Conservation (phyloP, 2,797 vertebrate species). For the Crenuchus spilurus region DNA sequence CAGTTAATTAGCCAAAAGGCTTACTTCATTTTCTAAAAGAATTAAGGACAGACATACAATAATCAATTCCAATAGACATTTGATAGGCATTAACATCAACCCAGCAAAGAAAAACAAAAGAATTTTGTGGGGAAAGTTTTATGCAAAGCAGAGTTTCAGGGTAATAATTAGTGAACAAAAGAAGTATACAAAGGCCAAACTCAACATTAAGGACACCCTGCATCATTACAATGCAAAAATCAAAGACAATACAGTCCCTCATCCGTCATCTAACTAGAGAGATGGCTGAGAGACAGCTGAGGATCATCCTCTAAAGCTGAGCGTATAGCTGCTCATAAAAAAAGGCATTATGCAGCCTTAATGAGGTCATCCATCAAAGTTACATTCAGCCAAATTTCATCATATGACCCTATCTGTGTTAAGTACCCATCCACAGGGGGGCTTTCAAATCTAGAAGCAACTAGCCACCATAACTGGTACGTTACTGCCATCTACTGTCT, state of each 20-base stretch:
- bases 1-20: neutral
- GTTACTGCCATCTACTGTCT: slow-evolving; percentile 54
- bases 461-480: slow-evolving; percentile 1
- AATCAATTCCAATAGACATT: too few species aligned
- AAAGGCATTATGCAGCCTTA: slow-evolving; percentile 52
- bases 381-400: slow-evolving; percentile 49
- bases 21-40: neutral
- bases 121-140: too few species aligned
- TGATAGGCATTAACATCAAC: too few species aligned
- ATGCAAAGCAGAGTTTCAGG: neutral
- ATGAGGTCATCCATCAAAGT: slow-evolving; percentile 56
- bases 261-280: slow-evolving; percentile 32
- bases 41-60: too few species aligned
- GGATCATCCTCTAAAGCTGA: slow-evolving; percentile 28
- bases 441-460: neutral
- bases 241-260: slow-evolving; percentile 34
- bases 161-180: neutral
- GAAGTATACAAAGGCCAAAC: neutral
- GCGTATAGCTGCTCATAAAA: slow-evolving; percentile 48
- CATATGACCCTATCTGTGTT: slow-evolving; percentile 38
- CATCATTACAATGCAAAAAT: slow-evolving; percentile 29
- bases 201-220: slow-evolving; percentile 13
- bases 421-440: slow-evolving; percentile 21
- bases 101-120: neutral
- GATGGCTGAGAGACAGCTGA: slow-evolving; percentile 32